Evolutionary conservation across 2,113 vertebrate species (phyloP).

Genomic region (Orthonyx spaldingii): DNA sequence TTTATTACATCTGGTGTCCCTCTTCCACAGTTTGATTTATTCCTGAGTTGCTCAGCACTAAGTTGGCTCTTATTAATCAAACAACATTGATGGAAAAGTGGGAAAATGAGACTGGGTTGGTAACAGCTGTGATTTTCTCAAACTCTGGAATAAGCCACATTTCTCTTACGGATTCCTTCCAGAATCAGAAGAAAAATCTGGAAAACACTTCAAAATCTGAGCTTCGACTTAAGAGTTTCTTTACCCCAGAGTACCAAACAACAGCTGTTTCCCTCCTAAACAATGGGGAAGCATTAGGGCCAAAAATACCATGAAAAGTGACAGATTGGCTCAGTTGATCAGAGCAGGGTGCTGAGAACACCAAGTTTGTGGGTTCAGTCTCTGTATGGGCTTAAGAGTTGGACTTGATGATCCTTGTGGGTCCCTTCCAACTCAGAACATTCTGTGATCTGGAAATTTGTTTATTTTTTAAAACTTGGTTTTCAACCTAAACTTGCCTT

Average conservation of each 20-base stretch:
- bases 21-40: neutral
- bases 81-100: neutral
- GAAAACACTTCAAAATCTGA: neutral
- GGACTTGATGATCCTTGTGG: neutral
- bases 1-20: neutral
- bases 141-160: neutral
- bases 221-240: neutral
- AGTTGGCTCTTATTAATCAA: neutral
- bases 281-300: neutral
- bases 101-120: neutral
- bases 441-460: neutral
- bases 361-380: no score
- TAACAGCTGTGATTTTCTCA: neutral
- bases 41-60: neutral
- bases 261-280: neutral
- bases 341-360: neutral
- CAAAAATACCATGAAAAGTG: neutral
- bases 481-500: neutral
- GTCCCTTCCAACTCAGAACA: neutral
- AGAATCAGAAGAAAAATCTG: neutral
- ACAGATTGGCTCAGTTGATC: neutral
- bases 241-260: neutral
- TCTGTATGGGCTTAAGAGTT: neutral
- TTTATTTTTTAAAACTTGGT: neutral
- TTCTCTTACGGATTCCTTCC: neutral